These are phyloP conservation scores for Clamator glandarius DNA, from an alignment of 2,797 vertebrate species.

Conservation along the genomic window DNA sequence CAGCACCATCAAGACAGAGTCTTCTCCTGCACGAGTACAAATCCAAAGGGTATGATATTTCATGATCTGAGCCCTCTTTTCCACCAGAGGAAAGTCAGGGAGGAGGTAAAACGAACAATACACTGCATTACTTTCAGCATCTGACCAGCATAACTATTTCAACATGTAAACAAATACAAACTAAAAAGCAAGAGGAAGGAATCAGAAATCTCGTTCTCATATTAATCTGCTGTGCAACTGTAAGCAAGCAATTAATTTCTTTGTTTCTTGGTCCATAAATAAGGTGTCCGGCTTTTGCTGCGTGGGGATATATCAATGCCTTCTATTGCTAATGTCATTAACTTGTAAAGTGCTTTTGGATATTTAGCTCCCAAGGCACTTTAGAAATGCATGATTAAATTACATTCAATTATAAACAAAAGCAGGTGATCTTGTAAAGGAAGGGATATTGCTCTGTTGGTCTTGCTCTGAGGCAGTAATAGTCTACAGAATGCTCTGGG, in stretches of 20 bases:
- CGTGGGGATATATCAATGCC: background rate
- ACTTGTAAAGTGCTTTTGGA: constrained; percentile 9
- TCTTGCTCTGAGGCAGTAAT: background rate
- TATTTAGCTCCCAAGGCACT: constrained; percentile 32
- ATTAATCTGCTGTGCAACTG: background rate
- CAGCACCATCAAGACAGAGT: background rate
- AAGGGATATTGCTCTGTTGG: background rate
- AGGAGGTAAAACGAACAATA: background rate
- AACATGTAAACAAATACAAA: constrained; percentile 1
- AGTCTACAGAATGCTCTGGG: background rate
- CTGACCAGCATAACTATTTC: background rate
- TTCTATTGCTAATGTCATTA: constrained; percentile 37
- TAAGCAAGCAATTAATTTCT: constrained; percentile 40
- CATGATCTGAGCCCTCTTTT: background rate
- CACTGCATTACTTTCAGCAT: background rate
- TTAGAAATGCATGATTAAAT: constrained; percentile 56
- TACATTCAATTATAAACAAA: constrained; percentile 53
- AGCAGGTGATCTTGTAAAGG: constrained; percentile 25
- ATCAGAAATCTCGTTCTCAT: background rate
- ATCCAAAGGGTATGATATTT: background rate
- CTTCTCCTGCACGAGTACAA: background rate
- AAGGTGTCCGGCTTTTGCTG: constrained; percentile 17
- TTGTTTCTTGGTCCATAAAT: constrained; percentile 29
- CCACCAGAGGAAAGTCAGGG: background rate
- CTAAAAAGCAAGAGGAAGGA: background rate